These are phyloP conservation scores for Sebastiscus albofasciatus DNA, from an alignment of 2,797 vertebrate species.

Conservation along the genomic window DNA sequence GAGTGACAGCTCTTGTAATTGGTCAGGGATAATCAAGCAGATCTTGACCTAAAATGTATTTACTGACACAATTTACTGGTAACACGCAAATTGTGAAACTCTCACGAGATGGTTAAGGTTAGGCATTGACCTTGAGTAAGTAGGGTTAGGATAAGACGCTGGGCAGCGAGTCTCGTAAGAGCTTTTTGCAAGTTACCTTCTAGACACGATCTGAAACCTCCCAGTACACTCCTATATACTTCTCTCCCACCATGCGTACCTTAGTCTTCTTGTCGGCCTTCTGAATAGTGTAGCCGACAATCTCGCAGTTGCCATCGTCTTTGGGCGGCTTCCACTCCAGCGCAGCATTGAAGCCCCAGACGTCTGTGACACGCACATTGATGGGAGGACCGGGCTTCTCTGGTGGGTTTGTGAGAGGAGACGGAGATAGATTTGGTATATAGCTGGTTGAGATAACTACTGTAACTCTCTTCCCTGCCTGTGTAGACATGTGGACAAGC, in stretches of 20 bases:
- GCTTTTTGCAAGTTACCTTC: no score
- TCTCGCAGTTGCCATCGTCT: conserved; percentile 89
- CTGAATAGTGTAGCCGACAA: conserved; percentile 88
- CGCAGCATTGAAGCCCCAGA: conserved; percentile 91
- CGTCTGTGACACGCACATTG: conserved; percentile 84
- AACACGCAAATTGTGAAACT: no score
- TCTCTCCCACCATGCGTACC: conserved; percentile 70
- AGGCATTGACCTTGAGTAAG: no score
- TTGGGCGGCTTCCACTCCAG: conserved; percentile 91
- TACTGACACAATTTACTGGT: background rate
- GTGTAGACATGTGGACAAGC: conserved; percentile 7
- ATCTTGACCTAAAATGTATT: background rate
- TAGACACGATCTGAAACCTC: background rate
- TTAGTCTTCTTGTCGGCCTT: conserved; percentile 92
- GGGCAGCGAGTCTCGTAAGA: no score
- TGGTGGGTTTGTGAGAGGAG: conserved; percentile 53
- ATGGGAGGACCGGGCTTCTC: conserved; percentile 88
- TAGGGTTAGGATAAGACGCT: no score
- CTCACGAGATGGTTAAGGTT: no score
- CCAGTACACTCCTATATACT: background rate
- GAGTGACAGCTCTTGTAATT: background rate
- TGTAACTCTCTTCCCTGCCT: conserved; percentile 4
- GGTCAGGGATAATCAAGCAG: background rate
- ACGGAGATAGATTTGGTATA: background rate
- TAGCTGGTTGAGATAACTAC: conserved; percentile 4